Evolutionary conservation across 2,113 vertebrate genomes (phyloP), one percentile per base, ranked within the genome.

Genomic region (Nerophis lumbriciformis): DNA sequence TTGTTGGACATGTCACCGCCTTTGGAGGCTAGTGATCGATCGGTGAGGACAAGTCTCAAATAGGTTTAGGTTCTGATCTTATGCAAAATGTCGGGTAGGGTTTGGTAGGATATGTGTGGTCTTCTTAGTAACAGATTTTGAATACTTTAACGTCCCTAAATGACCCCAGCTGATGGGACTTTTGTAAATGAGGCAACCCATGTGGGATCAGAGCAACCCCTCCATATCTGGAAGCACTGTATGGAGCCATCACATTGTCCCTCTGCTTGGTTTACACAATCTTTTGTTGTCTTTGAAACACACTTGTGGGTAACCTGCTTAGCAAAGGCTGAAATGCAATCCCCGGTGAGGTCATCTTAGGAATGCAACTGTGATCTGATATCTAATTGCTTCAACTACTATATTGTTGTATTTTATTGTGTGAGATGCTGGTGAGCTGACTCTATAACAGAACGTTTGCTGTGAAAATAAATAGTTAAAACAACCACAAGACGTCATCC

Each of bases 171-270:
- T 76, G 51, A 79, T 65, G 76, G 69, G 15, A 71, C 71, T 85
- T 88, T 85, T 88, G 83, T 88, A 72, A 82, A 64, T 8, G 64
- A 75, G 63, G 72, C 65, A 81, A 81, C 56, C 83, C 68, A 85
- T 85, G 70, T 84, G 83, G 72, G 83, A 84, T 71, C 63, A 65
- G 62, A 59, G 39, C 11, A 72, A 57, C 72, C 71, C 44, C 58
- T 61, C 72, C 56, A 66, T 56, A 44, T 71, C 62, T 62, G 55
- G 57, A 51, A 65, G 62, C 62, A 73, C 47, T 66, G 69, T 63
- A 42, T 42, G 66, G 69, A 72, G 59, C 76, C 64, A 63, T 76
- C 49, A 72, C 79, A 77, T 70, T 76, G 72, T 80, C 73, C 79
- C 71, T 70, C 70, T 77, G 84, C 70, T 77, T 66, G 61, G 82